A percentile compares a stretch with the other conserved stretches of the same genome.
Evolutionary conservation across 2,888 invertebrate genomes (phyloP).

Genomic region (Minunthozetes semirufus): DNA sequence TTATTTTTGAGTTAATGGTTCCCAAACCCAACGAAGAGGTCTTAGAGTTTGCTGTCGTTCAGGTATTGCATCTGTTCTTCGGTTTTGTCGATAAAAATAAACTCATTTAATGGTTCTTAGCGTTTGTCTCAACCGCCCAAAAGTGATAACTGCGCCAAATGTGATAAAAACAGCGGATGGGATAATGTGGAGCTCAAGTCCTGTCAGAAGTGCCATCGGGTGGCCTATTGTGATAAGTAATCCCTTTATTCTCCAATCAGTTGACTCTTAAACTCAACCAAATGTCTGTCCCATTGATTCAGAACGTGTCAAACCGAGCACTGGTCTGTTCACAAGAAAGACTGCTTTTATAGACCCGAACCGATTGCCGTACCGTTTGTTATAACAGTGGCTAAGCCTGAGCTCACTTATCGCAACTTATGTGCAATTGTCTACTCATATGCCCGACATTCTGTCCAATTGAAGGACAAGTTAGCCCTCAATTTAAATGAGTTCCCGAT

Average conservation of each 20-base stretch:
- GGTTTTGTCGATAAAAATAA: not conserved
- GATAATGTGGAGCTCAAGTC: slow-evolving; percentile 46
- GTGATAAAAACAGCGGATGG: slow-evolving; percentile 47
- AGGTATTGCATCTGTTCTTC: slow-evolving; percentile 43
- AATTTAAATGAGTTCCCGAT: slow-evolving; percentile 23
- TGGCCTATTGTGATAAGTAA: slow-evolving; percentile 52
- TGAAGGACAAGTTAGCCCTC: not conserved
- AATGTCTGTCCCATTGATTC: not conserved
- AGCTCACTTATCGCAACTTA: slow-evolving; percentile 50
- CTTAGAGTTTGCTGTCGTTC: slow-evolving; percentile 47
- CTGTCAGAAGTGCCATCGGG: slow-evolving; percentile 51
- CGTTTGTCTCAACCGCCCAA: slow-evolving; percentile 12
- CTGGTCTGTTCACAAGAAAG: slow-evolving; percentile 46
- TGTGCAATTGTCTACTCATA: slow-evolving; percentile 49
- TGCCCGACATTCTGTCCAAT: slow-evolving; percentile 45
- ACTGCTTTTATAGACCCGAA: slow-evolving; percentile 42
- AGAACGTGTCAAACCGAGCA: slow-evolving; percentile 51
- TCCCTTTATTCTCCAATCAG: slow-evolving; percentile 33
- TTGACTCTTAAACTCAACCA: too few relatives aligned
- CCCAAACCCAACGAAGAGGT: slow-evolving; percentile 39
- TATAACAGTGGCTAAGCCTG: slow-evolving; percentile 50
- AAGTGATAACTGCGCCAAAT: slow-evolving; percentile 46
- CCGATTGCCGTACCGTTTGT: slow-evolving; percentile 51
- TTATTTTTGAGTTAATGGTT: not conserved
- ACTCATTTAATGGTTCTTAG: not conserved